Evolutionary conservation across 2,888 invertebrate genomes (phyloP).

Genomic region (Lithophane semibrunnea): DNA sequence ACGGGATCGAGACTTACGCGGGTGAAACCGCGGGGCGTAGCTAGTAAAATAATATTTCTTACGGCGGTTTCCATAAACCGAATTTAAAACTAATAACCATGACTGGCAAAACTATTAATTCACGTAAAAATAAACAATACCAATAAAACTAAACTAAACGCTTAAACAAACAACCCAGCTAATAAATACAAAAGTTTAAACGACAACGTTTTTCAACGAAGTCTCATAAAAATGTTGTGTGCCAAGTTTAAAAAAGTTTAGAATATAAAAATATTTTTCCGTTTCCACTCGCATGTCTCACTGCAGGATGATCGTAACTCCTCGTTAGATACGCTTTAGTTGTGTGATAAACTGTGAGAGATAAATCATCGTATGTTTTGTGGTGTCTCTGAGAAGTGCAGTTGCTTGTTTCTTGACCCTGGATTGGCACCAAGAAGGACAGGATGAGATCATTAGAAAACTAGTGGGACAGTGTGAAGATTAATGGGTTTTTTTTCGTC

Average conservation of each 20-base stretch:
- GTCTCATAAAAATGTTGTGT: slow-evolving; percentile 19
- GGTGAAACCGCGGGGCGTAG: too few species aligned
- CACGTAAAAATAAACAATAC: neutral
- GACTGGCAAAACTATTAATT: neutral
- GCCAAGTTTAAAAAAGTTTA: slow-evolving; percentile 42
- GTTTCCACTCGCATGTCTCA: slow-evolving; percentile 48
- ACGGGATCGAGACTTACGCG: too few species aligned
- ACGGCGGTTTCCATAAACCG: neutral
- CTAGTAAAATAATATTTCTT: neutral
- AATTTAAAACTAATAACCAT: neutral
- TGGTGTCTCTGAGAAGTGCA: slow-evolving; percentile 58
- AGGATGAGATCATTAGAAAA: slow-evolving; percentile 21
- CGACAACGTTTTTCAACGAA: slow-evolving; percentile 19
- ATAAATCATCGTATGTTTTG: slow-evolving; percentile 67
- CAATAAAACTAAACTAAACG: slow-evolving; percentile 6
- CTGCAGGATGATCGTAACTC: slow-evolving; percentile 51
- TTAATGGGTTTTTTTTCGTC: slow-evolving; percentile 1
- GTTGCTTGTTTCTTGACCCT: slow-evolving; percentile 50
- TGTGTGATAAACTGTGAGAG: slow-evolving; percentile 67
- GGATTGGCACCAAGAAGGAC: slow-evolving; percentile 33
- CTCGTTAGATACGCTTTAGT: slow-evolving; percentile 69
- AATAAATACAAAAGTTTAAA: slow-evolving; percentile 31
- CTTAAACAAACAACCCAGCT: slow-evolving; percentile 1
- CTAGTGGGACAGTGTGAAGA: slow-evolving; percentile 14
- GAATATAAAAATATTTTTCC: slow-evolving; percentile 46